Percentiles rank a stretch among this genome's conserved stretches.
Conservation (phyloP, 2,797 vertebrate genomes). For the Rhinophrynus dorsalis region DNA sequence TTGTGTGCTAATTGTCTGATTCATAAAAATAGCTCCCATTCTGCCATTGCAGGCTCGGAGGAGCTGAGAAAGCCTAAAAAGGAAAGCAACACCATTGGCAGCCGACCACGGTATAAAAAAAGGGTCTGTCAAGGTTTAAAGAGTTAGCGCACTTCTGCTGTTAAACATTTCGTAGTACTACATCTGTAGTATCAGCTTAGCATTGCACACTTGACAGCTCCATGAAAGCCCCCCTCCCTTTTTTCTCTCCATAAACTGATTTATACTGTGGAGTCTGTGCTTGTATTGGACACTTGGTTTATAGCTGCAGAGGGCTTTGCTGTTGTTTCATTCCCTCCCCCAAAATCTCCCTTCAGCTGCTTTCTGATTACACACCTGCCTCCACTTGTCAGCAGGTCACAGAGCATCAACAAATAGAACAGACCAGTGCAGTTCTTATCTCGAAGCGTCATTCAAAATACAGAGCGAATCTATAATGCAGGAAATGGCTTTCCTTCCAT, state of each 20-base stretch:
- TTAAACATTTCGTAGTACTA: not conserved
- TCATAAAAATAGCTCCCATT: slow-evolving; percentile 5
- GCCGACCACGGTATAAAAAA: not conserved
- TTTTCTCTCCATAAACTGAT: not conserved
- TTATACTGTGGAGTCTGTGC: not conserved
- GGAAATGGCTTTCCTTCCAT: no score
- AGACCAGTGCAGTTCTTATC: not conserved
- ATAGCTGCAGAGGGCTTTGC: slow-evolving; percentile 13
- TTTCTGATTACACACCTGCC: slow-evolving; percentile 45
- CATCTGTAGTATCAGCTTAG: not conserved
- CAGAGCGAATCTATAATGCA: no score
- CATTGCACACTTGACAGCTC: not conserved
- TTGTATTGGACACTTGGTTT: slow-evolving; percentile 16
- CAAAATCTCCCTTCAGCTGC: slow-evolving; percentile 31
- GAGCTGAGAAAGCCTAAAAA: slow-evolving; percentile 17
- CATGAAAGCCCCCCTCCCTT: not conserved
- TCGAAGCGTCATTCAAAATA: no score
- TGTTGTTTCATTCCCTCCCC: slow-evolving; percentile 1
- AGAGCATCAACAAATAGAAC: not conserved
- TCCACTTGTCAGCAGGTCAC: slow-evolving; percentile 39
- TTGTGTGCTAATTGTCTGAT: slow-evolving; percentile 5
- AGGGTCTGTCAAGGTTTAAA: not conserved
- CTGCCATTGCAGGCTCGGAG: not conserved
- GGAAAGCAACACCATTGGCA: slow-evolving; percentile 25
- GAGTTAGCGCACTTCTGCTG: not conserved